Evolutionary conservation across 1,140 invertebrate genomes (phyloP).

Genomic region (Calephelis virginiensis): DNA sequence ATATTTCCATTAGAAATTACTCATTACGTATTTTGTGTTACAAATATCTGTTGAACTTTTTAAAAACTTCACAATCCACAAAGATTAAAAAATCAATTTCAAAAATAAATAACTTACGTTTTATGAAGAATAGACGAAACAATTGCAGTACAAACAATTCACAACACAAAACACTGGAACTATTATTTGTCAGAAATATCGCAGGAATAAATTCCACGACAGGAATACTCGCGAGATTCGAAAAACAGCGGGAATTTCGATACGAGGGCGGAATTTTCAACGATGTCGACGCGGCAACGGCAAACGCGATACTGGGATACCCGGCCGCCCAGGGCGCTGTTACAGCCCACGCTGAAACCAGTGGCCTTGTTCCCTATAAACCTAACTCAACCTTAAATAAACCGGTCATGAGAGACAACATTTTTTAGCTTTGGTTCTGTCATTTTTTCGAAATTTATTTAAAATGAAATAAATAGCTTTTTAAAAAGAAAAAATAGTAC

Average conservation of each 20-base stretch:
- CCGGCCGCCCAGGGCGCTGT: constrained; percentile 8
- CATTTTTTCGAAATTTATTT: too few relatives aligned
- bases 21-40: too few relatives aligned
- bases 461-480: too few relatives aligned
- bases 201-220: not conserved
- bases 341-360: constrained; percentile 4
- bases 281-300: not conserved
- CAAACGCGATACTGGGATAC: constrained; percentile 1
- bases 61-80: too few relatives aligned
- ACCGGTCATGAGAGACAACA: not conserved
- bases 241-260: constrained; percentile 6
- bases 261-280: not conserved
- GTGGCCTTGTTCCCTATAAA: constrained; percentile 8
- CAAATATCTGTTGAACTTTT: too few relatives aligned
- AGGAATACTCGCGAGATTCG: not conserved
- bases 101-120: not conserved
- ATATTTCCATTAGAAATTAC: too few relatives aligned
- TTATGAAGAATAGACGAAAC: not conserved
- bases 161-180: constrained; percentile 2
- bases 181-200: not conserved
- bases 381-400: constrained; percentile 13
- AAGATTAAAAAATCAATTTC: not conserved
- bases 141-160: not conserved
- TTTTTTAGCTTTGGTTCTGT: not conserved
- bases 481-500: too few relatives aligned